A percentile compares a stretch with the other conserved stretches of the same genome.
phyloP scores from a whole-genome alignment of 2,113 vertebrate species.

The Hyperopisus bebe region DNA sequence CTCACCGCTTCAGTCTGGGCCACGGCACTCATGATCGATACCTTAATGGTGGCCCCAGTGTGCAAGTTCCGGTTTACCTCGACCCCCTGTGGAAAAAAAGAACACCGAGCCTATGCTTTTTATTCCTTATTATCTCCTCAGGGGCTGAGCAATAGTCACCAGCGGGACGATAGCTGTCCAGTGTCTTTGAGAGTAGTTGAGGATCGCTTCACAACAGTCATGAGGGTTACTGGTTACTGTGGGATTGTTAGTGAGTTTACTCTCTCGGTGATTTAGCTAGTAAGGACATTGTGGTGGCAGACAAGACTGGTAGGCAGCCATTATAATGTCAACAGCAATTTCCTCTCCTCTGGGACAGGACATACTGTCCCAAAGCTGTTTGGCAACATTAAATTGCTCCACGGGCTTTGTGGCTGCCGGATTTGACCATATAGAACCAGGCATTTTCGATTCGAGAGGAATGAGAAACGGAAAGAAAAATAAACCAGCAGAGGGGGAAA shows the following conservation, averaged over 20 bases:
- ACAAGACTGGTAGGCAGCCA: not conserved
- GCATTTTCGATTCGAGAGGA: not conserved
- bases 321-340: not conserved
- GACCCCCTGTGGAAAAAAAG: constrained; percentile 62
- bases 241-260: not conserved
- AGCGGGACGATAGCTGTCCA: not conserved
- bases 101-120: not conserved
- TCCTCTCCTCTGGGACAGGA: not conserved
- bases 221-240: not conserved
- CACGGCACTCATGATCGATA: constrained; percentile 84
- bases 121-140: not conserved
- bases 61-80: constrained; percentile 80
- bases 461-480: not conserved
- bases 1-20: constrained; percentile 84
- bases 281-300: not conserved
- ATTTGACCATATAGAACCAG: not conserved
- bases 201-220: not conserved
- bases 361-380: not conserved
- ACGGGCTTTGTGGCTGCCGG: not conserved
- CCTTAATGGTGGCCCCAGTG: constrained; percentile 76
- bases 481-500: not conserved
- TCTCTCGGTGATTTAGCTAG: not conserved
- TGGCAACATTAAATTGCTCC: not conserved
- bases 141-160: not conserved
- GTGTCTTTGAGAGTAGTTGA: not conserved